These are phyloP conservation scores for Coranthus polyacanthus DNA, from an alignment of 2,797 vertebrate genomes.

Conservation along the genomic window DNA sequence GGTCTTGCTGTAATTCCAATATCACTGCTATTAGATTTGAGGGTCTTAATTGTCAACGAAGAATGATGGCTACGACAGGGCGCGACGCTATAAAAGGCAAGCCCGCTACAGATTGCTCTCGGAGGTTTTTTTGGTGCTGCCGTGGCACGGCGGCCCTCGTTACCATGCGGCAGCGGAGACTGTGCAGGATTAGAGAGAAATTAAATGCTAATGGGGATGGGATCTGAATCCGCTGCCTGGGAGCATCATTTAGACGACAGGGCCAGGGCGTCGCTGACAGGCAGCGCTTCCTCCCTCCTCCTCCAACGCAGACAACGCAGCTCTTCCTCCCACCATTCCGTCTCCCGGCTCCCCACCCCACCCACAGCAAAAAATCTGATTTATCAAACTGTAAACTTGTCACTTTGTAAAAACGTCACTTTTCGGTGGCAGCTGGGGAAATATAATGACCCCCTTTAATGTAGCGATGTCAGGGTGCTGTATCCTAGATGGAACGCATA, in stretches of 20 bases:
- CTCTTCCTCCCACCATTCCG: conserved; percentile 56
- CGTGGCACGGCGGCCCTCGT: conserved; percentile 70
- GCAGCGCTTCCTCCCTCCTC: conserved; percentile 59
- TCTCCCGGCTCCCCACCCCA: conserved; percentile 56
- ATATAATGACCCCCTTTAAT: conserved; percentile 88
- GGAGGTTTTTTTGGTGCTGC: conserved; percentile 53
- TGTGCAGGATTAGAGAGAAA: conserved; percentile 87
- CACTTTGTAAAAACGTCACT: conserved; percentile 88
- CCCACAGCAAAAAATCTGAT: conserved; percentile 77
- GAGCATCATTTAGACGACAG: conserved; percentile 83
- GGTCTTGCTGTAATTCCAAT: conserved; percentile 83
- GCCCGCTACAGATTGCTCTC: conserved; percentile 71
- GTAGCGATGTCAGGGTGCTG: conserved; percentile 78
- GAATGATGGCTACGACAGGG: conserved; percentile 81
- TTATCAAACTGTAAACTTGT: conserved; percentile 90
- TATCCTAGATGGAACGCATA: conserved; percentile 66
- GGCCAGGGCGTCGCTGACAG: conserved; percentile 79
- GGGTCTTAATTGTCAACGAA: conserved; percentile 87
- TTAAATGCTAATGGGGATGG: conserved; percentile 89
- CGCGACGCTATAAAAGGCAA: conserved; percentile 74
- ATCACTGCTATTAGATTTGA: conserved; percentile 87
- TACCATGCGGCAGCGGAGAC: conserved; percentile 74
- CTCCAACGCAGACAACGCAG: conserved; percentile 59
- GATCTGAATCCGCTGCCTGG: conserved; percentile 83
- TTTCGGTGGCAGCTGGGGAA: conserved; percentile 82